phyloP scores from a whole-genome alignment of 2,797 vertebrate species.

The Rhinichthys osculus region DNA sequence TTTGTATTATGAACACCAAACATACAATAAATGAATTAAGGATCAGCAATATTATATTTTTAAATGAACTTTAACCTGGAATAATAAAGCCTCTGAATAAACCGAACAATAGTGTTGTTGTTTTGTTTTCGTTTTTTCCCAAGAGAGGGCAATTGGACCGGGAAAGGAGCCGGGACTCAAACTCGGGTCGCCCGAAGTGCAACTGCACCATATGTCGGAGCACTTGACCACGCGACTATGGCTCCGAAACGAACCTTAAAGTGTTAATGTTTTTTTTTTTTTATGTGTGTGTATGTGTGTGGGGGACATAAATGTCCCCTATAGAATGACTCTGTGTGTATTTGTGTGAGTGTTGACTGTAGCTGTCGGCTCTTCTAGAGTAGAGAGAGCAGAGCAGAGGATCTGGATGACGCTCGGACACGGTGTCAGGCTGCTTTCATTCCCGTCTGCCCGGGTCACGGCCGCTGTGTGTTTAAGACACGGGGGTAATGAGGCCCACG shows the following conservation, averaged over 20 bases:
- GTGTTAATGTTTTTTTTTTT: background rate
- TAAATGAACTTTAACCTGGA: background rate
- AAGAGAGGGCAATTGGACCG: background rate
- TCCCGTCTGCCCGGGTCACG: conserved; percentile 31
- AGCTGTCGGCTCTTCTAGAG: conserved; percentile 6
- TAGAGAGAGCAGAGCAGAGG: conserved; percentile 23
- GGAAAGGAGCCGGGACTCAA: background rate
- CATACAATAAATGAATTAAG: background rate
- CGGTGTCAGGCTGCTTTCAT: conserved; percentile 41
- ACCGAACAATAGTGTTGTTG: too few relatives aligned
- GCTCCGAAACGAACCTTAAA: background rate
- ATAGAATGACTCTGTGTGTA: background rate
- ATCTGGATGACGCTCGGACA: conserved; percentile 19
- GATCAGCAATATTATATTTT: background rate
- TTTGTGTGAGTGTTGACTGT: background rate
- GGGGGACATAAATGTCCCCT: background rate
- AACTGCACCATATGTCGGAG: background rate
- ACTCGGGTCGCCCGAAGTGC: background rate
- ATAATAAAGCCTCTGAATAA: background rate
- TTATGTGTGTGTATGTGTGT: background rate
- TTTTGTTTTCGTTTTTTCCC: too few relatives aligned
- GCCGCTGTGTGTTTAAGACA: conserved; percentile 29
- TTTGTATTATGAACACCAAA: background rate
- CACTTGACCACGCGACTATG: background rate
- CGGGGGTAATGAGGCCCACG: conserved; percentile 23